These are phyloP conservation scores for Sinocyclocheilus grahami DNA, from an alignment of 2,113 vertebrate species.

Conservation along the genomic window DNA sequence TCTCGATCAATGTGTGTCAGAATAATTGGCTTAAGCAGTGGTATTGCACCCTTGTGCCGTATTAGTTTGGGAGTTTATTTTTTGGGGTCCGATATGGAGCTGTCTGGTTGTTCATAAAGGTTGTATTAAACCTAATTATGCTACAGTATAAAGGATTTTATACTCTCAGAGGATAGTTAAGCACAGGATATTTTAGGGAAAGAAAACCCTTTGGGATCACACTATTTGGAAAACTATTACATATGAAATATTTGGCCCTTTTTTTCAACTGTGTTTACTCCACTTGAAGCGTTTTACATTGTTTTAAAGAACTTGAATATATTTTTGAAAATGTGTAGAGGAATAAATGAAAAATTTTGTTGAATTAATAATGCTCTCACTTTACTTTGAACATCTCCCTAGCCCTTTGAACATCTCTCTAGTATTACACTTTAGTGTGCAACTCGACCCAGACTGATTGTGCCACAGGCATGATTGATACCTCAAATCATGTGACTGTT, in stretches of 20 bases:
- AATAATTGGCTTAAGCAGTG: slow-evolving; percentile 4
- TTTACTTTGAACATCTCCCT: too few species aligned
- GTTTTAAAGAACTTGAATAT: background rate
- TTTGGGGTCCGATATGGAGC: background rate
- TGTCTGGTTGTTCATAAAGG: background rate
- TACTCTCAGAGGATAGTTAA: background rate
- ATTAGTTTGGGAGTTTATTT: background rate
- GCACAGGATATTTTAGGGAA: background rate
- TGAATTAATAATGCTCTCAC: too few species aligned
- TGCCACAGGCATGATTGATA: background rate
- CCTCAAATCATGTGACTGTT: background rate
- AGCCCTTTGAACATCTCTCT: background rate
- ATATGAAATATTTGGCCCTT: background rate
- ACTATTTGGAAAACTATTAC: background rate
- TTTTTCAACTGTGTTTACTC: background rate
- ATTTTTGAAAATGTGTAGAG: slow-evolving; percentile 23
- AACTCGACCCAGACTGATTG: background rate
- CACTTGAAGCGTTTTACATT: background rate
- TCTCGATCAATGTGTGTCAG: background rate
- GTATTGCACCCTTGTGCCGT: slow-evolving; percentile 3
- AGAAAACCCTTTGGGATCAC: background rate
- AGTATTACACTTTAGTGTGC: background rate
- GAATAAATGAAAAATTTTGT: slow-evolving; percentile 35
- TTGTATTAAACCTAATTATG: background rate
- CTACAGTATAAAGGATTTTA: slow-evolving; percentile 5